Evolutionary conservation across 2,113 vertebrate species (phyloP).

Genomic region (Origma solitaria): DNA sequence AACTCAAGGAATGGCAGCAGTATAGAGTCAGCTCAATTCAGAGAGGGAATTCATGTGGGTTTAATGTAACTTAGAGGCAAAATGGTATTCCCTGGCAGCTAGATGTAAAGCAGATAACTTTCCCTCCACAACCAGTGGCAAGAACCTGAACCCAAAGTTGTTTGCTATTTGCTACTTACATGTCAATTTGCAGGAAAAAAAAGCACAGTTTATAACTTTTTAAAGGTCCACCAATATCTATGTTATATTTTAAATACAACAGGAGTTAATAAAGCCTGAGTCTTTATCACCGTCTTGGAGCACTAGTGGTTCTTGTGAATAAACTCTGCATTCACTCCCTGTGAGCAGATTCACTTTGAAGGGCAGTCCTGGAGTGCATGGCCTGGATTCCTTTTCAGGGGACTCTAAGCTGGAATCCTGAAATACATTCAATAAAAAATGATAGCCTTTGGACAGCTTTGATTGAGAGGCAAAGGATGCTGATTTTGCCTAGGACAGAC

Average conservation of each 20-base stretch:
- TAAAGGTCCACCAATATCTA: background rate
- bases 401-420: background rate
- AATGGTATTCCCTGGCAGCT: background rate
- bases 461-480: background rate
- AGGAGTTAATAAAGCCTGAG: background rate
- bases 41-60: background rate
- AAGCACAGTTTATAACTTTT: background rate
- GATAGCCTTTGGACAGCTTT: background rate
- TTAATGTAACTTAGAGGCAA: background rate
- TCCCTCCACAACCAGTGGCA: background rate
- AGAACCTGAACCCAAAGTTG: background rate
- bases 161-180: background rate
- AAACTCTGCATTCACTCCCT: background rate
- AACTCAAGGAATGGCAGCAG: background rate
- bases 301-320: background rate
- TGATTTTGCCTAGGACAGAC: background rate
- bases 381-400: background rate
- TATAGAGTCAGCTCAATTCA: rapidly evolving
- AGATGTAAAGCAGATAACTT: background rate
- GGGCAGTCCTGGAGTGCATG: rapidly evolving
- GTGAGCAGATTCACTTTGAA: background rate
- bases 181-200: background rate
- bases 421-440: background rate
- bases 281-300: background rate
- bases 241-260: background rate